These are phyloP conservation scores for Ariopsis seemanni DNA, from an alignment of 2,113 vertebrate genomes.

Conservation along the genomic window DNA sequence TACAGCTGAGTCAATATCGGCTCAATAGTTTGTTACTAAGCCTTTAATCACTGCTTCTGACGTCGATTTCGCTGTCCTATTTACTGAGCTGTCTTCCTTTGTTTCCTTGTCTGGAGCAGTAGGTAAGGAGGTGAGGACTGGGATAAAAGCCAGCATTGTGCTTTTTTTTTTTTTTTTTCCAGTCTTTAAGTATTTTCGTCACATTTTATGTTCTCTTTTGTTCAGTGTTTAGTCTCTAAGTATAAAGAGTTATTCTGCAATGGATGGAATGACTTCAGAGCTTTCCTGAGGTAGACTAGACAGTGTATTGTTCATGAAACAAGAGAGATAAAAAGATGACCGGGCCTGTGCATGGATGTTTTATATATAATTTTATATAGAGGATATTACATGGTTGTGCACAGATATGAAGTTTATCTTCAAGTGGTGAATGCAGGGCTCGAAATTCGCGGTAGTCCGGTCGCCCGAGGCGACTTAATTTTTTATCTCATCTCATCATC, in stretches of 20 bases:
- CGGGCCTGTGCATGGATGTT: background rate
- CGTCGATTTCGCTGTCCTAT: conserved; percentile 35
- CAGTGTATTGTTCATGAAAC: background rate
- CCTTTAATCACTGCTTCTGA: conserved; percentile 50
- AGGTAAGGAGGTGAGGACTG: background rate
- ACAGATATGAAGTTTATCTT: too few species aligned
- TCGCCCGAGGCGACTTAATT: too few species aligned
- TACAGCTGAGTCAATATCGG: conserved; percentile 43
- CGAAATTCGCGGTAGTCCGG: too few species aligned
- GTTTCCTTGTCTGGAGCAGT: background rate
- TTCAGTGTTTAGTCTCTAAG: background rate
- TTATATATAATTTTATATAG: too few species aligned
- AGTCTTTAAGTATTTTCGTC: background rate
- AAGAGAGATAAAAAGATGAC: background rate
- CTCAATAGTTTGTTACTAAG: conserved; percentile 47
- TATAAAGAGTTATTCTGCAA: background rate
- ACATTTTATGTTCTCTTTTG: background rate
- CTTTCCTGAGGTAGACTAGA: background rate
- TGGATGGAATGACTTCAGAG: conserved; percentile 2
- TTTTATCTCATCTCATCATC: too few species aligned
- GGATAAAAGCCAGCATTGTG: background rate
- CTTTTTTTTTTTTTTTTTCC: background rate
- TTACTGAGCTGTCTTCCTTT: conserved; percentile 21
- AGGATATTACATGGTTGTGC: too few species aligned
- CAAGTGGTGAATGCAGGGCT: too few species aligned